phyloP scores from a whole-genome alignment of 1,140 invertebrate genomes.

The Nasonia longicornis region DNA sequence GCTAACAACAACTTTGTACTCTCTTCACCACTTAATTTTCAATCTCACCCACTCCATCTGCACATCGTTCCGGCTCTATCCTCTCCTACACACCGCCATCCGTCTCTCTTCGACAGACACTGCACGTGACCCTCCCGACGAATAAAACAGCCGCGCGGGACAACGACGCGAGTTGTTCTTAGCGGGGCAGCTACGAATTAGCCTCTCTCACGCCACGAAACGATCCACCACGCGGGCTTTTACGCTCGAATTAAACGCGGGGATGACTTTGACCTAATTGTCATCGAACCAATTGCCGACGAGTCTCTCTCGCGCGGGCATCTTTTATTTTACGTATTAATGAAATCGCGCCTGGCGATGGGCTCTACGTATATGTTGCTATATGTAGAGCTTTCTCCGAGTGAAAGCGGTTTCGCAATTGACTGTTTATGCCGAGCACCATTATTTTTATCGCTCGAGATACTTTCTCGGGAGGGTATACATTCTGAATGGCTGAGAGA shows the following conservation, averaged over 20 bases:
- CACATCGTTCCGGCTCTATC: neutral
- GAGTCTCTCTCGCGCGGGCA: neutral
- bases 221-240: neutral
- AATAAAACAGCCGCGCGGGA: neutral
- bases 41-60: too few species aligned
- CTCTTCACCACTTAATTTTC: too few species aligned
- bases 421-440: conserved; percentile 4
- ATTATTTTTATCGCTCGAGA: neutral
- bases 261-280: conserved; percentile 34
- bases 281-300: conserved; percentile 18
- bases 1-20: too few species aligned
- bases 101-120: neutral
- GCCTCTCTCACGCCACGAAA: conserved; percentile 24
- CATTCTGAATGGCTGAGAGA: neutral
- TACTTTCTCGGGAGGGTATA: neutral
- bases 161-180: neutral
- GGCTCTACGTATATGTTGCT: neutral
- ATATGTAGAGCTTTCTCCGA: neutral
- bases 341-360: neutral
- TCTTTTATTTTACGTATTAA: conserved; percentile 26
- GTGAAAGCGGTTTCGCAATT: neutral
- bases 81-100: neutral
- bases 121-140: neutral
- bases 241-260: conserved; percentile 29
- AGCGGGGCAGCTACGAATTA: conserved; percentile 4